Conservation (phyloP, 1,140 invertebrate genomes). For the Drosophila sulfurigaster region DNA sequence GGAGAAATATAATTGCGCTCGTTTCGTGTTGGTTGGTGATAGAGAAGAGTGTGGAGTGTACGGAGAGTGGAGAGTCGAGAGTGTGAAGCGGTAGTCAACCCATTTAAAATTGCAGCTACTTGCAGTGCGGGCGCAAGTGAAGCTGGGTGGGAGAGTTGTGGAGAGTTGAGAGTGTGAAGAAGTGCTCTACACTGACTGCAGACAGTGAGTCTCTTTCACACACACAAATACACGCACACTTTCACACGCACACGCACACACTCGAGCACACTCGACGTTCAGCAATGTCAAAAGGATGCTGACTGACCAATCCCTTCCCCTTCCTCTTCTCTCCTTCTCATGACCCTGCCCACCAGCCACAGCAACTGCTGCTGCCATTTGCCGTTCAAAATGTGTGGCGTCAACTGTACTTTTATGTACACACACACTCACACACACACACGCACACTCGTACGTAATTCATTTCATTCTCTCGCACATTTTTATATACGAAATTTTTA, state of each 20-base stretch:
- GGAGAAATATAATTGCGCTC: slow-evolving; percentile 54
- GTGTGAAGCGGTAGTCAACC: slow-evolving; percentile 27
- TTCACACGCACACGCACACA: slow-evolving; percentile 16
- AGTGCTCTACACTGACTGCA: slow-evolving; percentile 16
- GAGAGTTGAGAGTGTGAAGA: not conserved
- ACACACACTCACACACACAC: slow-evolving; percentile 39
- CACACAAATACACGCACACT: slow-evolving; percentile 33
- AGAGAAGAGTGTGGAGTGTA: not conserved
- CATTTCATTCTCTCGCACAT: slow-evolving; percentile 59
- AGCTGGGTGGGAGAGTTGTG: not conserved
- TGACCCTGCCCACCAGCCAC: slow-evolving; percentile 17
- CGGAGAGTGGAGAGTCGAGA: not conserved
- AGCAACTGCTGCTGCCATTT: slow-evolving; percentile 54
- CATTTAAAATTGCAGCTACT: slow-evolving; percentile 69
- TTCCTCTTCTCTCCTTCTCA: not conserved
- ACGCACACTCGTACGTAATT: slow-evolving; percentile 35
- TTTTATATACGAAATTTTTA: slow-evolving; percentile 80
- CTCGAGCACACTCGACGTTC: slow-evolving; percentile 41
- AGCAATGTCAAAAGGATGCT: slow-evolving; percentile 56
- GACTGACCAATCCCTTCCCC: slow-evolving; percentile 36
- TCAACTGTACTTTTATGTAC: slow-evolving; percentile 77
- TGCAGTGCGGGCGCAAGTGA: slow-evolving; percentile 12
- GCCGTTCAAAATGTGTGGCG: slow-evolving; percentile 74
- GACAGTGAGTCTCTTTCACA: slow-evolving; percentile 59
- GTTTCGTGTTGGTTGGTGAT: not conserved